Conservation (phyloP, 2,113 vertebrate species). For the Eublepharis macularius region DNA sequence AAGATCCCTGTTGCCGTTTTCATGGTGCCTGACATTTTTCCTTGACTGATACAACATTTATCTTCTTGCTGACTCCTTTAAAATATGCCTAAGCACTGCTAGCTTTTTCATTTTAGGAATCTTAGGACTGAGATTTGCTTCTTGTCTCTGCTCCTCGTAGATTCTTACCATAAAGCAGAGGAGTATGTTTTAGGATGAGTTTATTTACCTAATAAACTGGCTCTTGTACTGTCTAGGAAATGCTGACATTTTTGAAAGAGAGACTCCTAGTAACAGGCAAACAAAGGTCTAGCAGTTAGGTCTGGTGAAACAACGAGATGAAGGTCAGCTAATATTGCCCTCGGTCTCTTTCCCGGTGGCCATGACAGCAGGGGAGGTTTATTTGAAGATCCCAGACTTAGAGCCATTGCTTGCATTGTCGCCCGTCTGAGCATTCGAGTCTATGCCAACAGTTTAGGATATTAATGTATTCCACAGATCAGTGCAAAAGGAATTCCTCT, state of each 20-base stretch:
- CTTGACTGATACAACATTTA: constrained; percentile 53
- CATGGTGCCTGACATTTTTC: constrained; percentile 41
- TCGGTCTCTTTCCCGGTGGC: constrained; percentile 95
- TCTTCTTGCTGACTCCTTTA: constrained; percentile 55
- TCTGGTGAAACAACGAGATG: constrained; percentile 91
- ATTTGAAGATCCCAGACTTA: constrained; percentile 99
- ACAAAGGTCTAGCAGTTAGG: constrained; percentile 85
- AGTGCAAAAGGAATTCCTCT: constrained; percentile 83
- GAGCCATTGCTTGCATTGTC: constrained; percentile 92
- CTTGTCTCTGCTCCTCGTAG: constrained; percentile 45
- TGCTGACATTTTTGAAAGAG: constrained; percentile 82
- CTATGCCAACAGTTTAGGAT: constrained; percentile 88
- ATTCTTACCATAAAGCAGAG: constrained; percentile 71
- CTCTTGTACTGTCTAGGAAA: constrained; percentile 80
- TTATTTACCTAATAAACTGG: constrained; percentile 91
- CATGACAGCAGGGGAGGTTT: constrained; percentile 96
- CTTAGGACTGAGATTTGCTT: constrained; percentile 41
- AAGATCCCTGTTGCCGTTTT: constrained; percentile 51
- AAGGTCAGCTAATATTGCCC: constrained; percentile 96
- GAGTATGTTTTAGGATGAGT: constrained; percentile 67
- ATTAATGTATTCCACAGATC: constrained; percentile 92
- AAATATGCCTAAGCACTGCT: constrained; percentile 26
- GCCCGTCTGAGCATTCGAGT: constrained; percentile 73
- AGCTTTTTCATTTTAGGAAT: constrained; percentile 53
- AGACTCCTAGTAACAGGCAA: constrained; percentile 96